Base-by-base conservation (phyloP, 2,113 vertebrate species). In the Thoracochromis brauschi region DNA sequence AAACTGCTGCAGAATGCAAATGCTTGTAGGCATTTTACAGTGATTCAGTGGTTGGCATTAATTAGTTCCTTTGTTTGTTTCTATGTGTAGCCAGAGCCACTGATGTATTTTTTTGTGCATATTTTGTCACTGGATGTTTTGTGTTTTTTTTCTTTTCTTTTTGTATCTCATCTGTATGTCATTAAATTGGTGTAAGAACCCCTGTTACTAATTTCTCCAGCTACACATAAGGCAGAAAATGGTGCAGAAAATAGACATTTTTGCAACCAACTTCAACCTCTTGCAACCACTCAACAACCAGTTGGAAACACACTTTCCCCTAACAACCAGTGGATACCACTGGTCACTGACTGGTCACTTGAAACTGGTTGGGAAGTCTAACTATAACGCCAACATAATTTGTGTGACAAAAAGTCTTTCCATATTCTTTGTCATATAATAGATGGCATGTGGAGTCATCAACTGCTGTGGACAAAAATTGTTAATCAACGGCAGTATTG, bases 21-120 rank as follows among this genome's bases (percentile, higher is more conserved):
- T 38, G 17, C 60, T 65, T 38, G 31, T n/a, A 38, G 10, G 10
- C 10, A 38, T 65, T 65, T 65, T 8, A n/a, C 60, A n/a, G 10
- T 65, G 31, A 38, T 65, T 38, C 31, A n/a, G 10, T 5, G 11
- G 31, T 65, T 65, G 60, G 10, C 33, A 65, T 65, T 21, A 65
- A 65, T 65, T 65, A 38, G 0, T 38, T 65, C 33, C 33, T 65
- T 65, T 65, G 60, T 65, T 38, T 65, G 10, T 65, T 21, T 8
- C 19, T 21, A n/a, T 68, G 33, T 38, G 33, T 68, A 68, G 33
- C 1, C 19, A 21, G 19, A 38, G 60, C 33, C 60, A 68, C 19
- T 68, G 60, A 68, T 1, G 0, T 0, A 38, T 21, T 38, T 65
- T 65, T 65, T 8, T 38, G 63, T 5, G 11, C 7, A 68, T 68